Percentiles rank a stretch among this genome's conserved stretches.
These are phyloP conservation scores for Drosophila helvetica DNA, from an alignment of 2,888 invertebrate genomes.

Conservation along the genomic window DNA sequence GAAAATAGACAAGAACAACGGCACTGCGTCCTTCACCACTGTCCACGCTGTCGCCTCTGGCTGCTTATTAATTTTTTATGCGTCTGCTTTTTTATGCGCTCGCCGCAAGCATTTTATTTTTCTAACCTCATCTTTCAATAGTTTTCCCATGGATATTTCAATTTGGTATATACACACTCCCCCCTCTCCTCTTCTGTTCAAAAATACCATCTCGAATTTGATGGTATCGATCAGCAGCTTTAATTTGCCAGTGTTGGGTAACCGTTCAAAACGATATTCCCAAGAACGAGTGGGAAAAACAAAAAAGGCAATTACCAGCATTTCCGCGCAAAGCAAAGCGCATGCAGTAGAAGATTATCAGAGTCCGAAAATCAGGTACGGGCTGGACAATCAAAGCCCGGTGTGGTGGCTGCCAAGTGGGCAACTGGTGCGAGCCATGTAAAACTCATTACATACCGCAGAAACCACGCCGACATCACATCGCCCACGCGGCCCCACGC, in stretches of 20 bases:
- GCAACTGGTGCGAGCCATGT: slow-evolving; percentile 53
- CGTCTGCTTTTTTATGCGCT: slow-evolving; percentile 76
- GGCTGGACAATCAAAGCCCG: background rate
- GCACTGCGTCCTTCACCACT: slow-evolving; percentile 37
- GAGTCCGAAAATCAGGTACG: slow-evolving; percentile 57
- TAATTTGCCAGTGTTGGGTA: background rate
- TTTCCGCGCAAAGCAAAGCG: slow-evolving; percentile 33
- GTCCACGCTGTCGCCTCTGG: slow-evolving; percentile 21
- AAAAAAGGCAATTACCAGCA: slow-evolving; percentile 76
- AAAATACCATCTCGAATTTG: no score
- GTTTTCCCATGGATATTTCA: slow-evolving; percentile 18
- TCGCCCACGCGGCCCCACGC: slow-evolving; percentile 15
- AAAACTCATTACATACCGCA: slow-evolving; percentile 76
- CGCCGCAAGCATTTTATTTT: slow-evolving; percentile 52
- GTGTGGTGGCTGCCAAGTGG: slow-evolving; percentile 43
- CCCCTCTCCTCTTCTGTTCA: background rate
- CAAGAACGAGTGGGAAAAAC: slow-evolving; percentile 54
- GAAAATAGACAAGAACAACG: slow-evolving; percentile 50
- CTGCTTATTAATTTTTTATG: slow-evolving; percentile 78
- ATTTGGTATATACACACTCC: slow-evolving; percentile 20
- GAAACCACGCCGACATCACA: slow-evolving; percentile 8
- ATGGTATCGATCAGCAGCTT: background rate
- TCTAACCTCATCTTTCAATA: slow-evolving; percentile 48
- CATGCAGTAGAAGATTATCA: slow-evolving; percentile 47
- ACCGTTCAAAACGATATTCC: slow-evolving; percentile 20